Evolutionary conservation across 2,888 invertebrate genomes (phyloP), one percentile per base, ranked within the genome.

Genomic region (Leptopilina drosophilae): DNA sequence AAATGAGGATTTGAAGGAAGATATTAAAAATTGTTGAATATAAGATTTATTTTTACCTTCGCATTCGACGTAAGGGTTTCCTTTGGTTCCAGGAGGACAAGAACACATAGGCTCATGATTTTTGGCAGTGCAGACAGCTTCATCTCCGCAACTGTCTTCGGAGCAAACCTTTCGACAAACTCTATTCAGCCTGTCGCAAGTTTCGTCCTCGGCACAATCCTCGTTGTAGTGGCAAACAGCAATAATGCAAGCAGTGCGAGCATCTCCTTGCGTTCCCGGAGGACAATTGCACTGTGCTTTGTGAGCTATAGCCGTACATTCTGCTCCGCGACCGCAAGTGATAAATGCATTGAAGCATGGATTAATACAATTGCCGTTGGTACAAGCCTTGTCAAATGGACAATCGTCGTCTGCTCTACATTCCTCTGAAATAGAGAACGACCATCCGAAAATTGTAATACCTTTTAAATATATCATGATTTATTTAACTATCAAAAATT

Each of bases 141-240:
- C 95, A 0, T 94, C 93, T 0, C 96, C 96, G 88, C 98, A 98
- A 0, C 96, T 95, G 78, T 95, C 95, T n/a, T 95, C 95, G 6
- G 95, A 95, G 89, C 97, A 97, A 42, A 96, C 97, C 0, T 96
- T 95, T 86, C 96, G 94, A 88, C 98, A 97, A 0, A 96, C 94
- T 84, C 97, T 93, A 89, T 97, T 97, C 14, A 97, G 93, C 80
- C 97, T 93, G 88, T 97, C 96, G 90, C 97, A 98, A 56, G 96
- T 94, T 91, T 97, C 97, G 83, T 96, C 94, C 87, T 96, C 95
- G 53, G 96, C 96, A 86, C 97, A 98, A 88, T 98, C 97, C 87
- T 97, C 97, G 88, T 97, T 97, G 91, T 96, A 97, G 87, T 97
- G 97, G 85, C 97, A 97, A 64, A 96, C 94, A 9, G 96, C 96